These are phyloP conservation scores for Telmatochromis sp. DNA, from an alignment of 2,113 vertebrate genomes.

Conservation along the genomic window DNA sequence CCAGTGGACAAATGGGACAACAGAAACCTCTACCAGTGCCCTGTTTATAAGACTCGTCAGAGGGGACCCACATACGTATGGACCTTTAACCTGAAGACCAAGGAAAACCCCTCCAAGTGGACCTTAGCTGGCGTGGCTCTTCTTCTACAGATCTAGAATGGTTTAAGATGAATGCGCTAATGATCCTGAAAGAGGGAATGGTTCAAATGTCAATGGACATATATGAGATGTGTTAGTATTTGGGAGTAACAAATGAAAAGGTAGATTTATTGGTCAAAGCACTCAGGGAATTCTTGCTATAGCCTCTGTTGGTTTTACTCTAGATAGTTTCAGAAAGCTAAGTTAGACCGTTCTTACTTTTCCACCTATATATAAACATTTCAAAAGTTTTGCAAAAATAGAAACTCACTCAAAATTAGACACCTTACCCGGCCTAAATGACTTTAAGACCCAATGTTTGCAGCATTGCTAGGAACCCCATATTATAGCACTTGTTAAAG, in stretches of 20 bases:
- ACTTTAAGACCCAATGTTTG: not conserved
- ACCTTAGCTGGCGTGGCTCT: constrained; percentile 87
- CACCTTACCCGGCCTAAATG: not conserved
- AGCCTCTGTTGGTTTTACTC: not conserved
- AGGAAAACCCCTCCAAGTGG: constrained; percentile 88
- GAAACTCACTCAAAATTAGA: not conserved
- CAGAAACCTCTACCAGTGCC: constrained; percentile 78
- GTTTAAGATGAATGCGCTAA: rapidly evolving
- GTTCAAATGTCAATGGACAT: not conserved
- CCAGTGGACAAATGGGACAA: constrained; percentile 82
- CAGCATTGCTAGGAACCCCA: not conserved
- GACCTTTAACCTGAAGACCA: constrained; percentile 93
- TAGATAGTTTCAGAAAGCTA: not conserved
- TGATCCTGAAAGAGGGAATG: not conserved
- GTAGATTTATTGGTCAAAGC: not conserved
- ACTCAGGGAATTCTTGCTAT: not conserved
- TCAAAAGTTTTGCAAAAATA: not conserved
- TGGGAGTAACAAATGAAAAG: not conserved
- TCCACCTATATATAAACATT: not conserved
- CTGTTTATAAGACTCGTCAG: constrained; percentile 87
- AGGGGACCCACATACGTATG: constrained; percentile 89
- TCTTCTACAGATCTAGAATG: constrained; percentile 78
- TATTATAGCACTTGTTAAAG: not conserved
- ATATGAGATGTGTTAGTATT: not conserved
- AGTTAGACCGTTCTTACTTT: not conserved